These are phyloP conservation scores for Chrysogorgia sp. DNA, from an alignment of 92 coral and sea anemone genomes.

Conservation along the genomic window DNA sequence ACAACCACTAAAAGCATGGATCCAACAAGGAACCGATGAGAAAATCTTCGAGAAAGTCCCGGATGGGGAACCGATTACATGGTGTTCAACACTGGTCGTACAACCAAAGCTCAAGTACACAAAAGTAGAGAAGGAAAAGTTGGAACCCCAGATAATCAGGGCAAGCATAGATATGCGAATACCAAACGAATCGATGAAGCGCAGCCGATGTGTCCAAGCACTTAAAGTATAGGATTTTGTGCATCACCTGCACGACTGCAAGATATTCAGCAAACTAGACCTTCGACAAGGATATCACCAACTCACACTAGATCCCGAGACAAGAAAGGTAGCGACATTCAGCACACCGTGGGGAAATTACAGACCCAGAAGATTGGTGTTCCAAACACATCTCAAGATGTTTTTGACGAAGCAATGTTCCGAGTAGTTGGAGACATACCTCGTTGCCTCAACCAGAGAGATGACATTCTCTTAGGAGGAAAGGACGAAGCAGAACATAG, in stretches of 20 bases:
- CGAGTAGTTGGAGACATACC: constrained; percentile 43
- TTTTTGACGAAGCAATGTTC: constrained; percentile 52
- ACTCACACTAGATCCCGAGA: constrained; percentile 41
- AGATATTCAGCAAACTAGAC: constrained; percentile 57
- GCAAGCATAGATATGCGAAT: constrained; percentile 66
- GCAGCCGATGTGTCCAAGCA: constrained; percentile 59
- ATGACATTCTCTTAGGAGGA: constrained; percentile 34
- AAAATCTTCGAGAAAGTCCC: constrained; percentile 65
- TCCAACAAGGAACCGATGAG: constrained; percentile 56
- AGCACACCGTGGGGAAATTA: constrained; percentile 68
- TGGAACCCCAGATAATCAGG: constrained; percentile 71
- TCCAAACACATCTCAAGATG: constrained; percentile 56
- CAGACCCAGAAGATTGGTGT: constrained; percentile 58
- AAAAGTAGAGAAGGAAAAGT: constrained; percentile 41
- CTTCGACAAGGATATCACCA: constrained; percentile 59
- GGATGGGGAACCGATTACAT: constrained; percentile 59
- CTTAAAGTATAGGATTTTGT: constrained; percentile 56
- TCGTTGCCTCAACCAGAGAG: constrained; percentile 55
- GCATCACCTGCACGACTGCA: constrained; percentile 56
- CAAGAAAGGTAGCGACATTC: constrained; percentile 57
- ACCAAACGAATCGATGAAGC: constrained; percentile 57
- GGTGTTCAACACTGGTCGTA: constrained; percentile 70
- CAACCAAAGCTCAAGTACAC: constrained; percentile 55
- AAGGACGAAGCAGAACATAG: constrained; percentile 34
- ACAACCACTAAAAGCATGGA: constrained; percentile 66